Base-by-base conservation (phyloP, 1,140 invertebrate genomes). In the Pseudomyrmex pallidus region DNA sequence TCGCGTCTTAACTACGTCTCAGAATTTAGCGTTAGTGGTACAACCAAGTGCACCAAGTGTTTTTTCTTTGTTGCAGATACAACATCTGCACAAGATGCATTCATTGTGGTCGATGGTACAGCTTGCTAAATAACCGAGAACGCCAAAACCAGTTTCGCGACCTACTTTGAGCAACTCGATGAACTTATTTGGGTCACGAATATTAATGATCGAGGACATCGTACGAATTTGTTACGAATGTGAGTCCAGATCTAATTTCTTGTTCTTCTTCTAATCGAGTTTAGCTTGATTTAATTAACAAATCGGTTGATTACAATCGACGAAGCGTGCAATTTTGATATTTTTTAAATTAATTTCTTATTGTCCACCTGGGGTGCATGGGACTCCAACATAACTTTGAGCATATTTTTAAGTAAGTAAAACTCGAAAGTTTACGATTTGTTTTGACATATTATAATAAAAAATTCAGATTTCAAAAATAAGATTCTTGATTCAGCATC, bases 161-260 rank as follows among this genome's bases (percentile, higher is more conserved):
- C 86, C 86, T 72, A 89, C 70, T 87, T 89, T 12, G 4, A 13
- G 7, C 52, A 22, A 74, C 61, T 66, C 62, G 67, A 63, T 82
- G 56, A 87, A 67, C 67, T 82, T 87, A 83, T 50, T 63, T 56
- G 12, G 48, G 56, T 73, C 35, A 46, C 68, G 63, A 84, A 76
- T 84, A 73, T 89, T 87, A 87, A 89, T 89, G 83, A 87, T 86
- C 73, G 54, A 68, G 46, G n/a, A 70, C 62, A 76, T 20, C 66
- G 61, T n/a, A 22, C 48, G 15, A 35, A 10, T 46, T 8, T 68
- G 73, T 73, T 74, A 63, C 5, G 22, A 35, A 35, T 35, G 35
- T 35, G 35, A 48, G 20, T 57, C 17, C 22, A 4, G 10, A 56
- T 35, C 10, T 46, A 57, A 72, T 12, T 64, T 5, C 68, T 62